Percentiles rank a stretch among this genome's conserved stretches.
Conservation (phyloP, 2,113 vertebrate genomes). For the Camelus bactrianus region DNA sequence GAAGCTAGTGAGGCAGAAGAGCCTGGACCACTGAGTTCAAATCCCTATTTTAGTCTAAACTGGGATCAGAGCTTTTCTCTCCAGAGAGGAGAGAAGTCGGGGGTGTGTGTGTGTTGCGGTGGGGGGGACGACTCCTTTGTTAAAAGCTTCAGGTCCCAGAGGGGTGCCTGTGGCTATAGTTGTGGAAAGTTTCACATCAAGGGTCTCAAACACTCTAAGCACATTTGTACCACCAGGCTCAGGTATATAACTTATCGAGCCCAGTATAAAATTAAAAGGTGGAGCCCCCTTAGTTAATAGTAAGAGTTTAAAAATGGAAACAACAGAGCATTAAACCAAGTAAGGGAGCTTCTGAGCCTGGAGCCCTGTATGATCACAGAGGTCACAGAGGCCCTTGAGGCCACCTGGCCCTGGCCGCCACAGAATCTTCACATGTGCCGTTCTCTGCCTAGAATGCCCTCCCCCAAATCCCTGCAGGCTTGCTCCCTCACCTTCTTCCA, state of each 20-base stretch:
- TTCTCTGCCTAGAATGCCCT: neutral
- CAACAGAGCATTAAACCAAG: neutral
- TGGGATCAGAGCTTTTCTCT: neutral
- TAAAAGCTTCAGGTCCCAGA: neutral
- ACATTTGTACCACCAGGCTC: neutral
- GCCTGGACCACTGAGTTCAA: neutral
- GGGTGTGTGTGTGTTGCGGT: too few species aligned
- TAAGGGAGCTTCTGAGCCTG: neutral
- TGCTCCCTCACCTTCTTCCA: neutral
- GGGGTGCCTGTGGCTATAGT: neutral
- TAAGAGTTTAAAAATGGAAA: constrained; percentile 8
- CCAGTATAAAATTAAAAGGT: neutral
- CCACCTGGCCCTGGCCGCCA: neutral
- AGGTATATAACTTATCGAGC: neutral
- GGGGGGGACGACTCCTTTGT: neutral
- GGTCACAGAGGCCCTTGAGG: neutral
- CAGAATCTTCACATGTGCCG: rapidly evolving
- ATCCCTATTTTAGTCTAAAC: neutral
- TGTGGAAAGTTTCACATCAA: neutral
- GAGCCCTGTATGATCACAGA: neutral
- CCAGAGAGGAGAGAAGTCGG: neutral
- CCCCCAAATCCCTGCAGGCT: neutral
- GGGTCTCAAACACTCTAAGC: neutral
- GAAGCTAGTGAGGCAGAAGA: neutral
- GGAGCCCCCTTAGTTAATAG: neutral